phyloP scores from a whole-genome alignment of 2,113 vertebrate genomes.

The Epinephelus cyanopodus region DNA sequence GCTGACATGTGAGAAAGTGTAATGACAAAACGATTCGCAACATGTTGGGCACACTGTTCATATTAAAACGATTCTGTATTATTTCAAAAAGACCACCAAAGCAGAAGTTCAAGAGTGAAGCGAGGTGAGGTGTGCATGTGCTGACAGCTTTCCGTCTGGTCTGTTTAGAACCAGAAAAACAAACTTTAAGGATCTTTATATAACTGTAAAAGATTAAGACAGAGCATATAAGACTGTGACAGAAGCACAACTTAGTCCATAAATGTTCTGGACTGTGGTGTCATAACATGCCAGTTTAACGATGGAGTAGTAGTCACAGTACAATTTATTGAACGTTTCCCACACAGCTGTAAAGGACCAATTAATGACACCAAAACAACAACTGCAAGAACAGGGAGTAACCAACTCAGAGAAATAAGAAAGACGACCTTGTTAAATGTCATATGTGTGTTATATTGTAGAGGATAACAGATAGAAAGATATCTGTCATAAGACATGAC shows the following conservation, averaged over 20 bases:
- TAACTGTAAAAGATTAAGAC: neutral
- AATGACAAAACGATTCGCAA: neutral
- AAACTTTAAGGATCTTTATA: no score
- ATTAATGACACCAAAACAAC: conserved; percentile 33
- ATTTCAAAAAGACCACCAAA: conserved; percentile 8
- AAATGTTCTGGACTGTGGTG: conserved; percentile 16
- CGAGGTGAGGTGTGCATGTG: conserved; percentile 25
- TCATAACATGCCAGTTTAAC: conserved; percentile 72
- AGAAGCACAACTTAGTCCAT: neutral
- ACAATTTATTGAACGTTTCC: conserved; percentile 63
- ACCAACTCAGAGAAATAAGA: conserved; percentile 53
- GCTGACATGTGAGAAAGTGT: conserved; percentile 18
- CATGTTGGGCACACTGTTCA: neutral
- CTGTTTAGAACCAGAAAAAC: no score
- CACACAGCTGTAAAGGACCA: conserved; percentile 53
- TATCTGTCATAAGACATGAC: conserved; percentile 59
- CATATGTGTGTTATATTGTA: conserved; percentile 33
- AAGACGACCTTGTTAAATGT: neutral
- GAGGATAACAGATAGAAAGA: conserved; percentile 50
- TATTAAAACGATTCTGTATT: neutral
- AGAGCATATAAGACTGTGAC: neutral
- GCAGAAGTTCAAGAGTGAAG: neutral
- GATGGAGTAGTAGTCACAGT: conserved; percentile 66
- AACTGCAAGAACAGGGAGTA: conserved; percentile 14
- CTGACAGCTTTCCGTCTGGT: neutral